Conservation (phyloP, 2,797 vertebrate species). For the Taeniopygia guttata region DNA sequence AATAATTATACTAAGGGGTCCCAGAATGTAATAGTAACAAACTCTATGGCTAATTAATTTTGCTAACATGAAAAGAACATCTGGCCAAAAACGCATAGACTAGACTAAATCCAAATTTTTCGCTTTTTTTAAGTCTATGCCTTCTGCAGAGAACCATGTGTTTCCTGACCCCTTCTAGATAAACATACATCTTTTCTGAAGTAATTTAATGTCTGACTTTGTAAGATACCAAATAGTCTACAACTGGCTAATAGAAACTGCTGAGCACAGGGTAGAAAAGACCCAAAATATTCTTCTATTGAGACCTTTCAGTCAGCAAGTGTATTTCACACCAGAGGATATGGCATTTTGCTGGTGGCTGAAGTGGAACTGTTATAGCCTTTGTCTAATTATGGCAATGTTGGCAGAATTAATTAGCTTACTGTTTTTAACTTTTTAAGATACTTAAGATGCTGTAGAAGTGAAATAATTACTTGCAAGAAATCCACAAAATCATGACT, state of each 20-base stretch:
- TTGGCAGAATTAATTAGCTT: slow-evolving; percentile 17
- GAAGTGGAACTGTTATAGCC: not conserved
- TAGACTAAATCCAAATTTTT: not conserved
- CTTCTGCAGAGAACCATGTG: not conserved
- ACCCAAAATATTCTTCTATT: not conserved
- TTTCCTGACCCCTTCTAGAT: not conserved
- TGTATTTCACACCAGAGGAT: not conserved
- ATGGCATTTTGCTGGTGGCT: not conserved
- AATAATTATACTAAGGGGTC: not conserved
- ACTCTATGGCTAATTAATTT: not conserved
- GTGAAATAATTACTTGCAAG: not conserved
- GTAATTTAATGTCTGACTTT: not conserved
- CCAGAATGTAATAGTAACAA: not conserved
- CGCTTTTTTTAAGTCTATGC: not conserved
- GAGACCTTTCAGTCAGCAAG: not conserved
- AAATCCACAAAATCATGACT: not conserved
- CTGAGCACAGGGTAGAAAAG: not conserved
- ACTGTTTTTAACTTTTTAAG: not conserved
- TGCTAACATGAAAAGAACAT: not conserved
- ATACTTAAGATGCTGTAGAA: not conserved
- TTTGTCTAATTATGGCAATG: not conserved
- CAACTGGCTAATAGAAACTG: not conserved
- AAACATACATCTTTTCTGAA: not conserved
- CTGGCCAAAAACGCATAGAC: not conserved
- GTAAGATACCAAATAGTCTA: not conserved